These are phyloP conservation scores for Sepioteuthis lessoniana DNA, from an alignment of 2,888 invertebrate genomes.

Conservation along the genomic window DNA sequence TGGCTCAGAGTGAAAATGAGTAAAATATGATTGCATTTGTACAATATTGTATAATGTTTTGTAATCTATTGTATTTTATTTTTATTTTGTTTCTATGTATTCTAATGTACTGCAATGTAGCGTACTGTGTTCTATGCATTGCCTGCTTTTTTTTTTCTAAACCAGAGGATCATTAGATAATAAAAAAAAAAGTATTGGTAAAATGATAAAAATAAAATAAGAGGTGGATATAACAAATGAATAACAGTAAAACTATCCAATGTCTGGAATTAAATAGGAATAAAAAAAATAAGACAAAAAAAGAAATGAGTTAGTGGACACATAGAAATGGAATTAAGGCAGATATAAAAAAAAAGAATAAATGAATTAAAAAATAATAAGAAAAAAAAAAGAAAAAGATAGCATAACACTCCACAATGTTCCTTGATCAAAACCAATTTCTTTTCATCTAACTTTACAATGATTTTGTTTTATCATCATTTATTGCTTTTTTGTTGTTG, in stretches of 20 bases:
- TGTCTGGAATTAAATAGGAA: slow-evolving; percentile 9
- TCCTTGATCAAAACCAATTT: slow-evolving; percentile 20
- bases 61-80: background rate
- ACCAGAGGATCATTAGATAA: background rate
- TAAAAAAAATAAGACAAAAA: background rate
- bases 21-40: background rate
- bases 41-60: background rate
- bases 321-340: background rate
- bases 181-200: background rate
- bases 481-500: background rate
- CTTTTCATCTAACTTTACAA: slow-evolving; percentile 23
- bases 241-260: slow-evolving; percentile 21
- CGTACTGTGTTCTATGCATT: slow-evolving; percentile 11
- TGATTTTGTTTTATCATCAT: background rate
- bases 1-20: slow-evolving; percentile 18
- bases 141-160: too few species aligned
- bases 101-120: background rate
- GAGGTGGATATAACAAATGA: background rate
- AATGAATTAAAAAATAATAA: background rate
- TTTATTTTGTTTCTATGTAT: background rate
- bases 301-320: background rate
- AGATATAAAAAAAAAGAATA: background rate
- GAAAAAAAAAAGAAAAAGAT: background rate
- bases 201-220: background rate
- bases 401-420: background rate